These are phyloP conservation scores for Limnodromus scolopaceus DNA, from an alignment of 2,797 vertebrate genomes.

Conservation along the genomic window DNA sequence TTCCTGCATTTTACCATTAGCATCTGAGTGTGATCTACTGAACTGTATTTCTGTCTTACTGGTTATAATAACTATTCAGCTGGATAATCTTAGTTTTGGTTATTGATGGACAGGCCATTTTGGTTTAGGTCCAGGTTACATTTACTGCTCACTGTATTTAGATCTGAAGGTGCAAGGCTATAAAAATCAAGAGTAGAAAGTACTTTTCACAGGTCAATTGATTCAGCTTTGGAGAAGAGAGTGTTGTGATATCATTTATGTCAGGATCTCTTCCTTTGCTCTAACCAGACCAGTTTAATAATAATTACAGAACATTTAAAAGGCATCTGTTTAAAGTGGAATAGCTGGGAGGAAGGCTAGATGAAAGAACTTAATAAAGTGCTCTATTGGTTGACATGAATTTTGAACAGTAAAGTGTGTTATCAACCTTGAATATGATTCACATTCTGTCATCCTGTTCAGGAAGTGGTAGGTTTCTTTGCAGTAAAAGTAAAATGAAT, in stretches of 20 bases:
- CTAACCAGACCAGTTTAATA: background rate
- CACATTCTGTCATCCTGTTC: background rate
- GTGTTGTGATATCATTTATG: background rate
- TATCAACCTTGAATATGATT: background rate
- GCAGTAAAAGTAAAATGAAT: background rate
- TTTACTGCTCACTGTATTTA: background rate
- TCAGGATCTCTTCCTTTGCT: background rate
- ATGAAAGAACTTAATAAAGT: background rate
- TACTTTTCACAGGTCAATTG: constrained; percentile 15
- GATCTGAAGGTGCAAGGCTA: background rate
- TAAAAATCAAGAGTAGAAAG: background rate
- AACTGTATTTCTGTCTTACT: background rate
- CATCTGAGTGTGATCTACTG: background rate
- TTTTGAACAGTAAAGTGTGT: background rate
- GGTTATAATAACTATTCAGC: background rate
- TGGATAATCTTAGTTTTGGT: background rate
- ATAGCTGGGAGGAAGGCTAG: background rate
- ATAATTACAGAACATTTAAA: constrained; percentile 6
- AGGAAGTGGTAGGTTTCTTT: background rate
- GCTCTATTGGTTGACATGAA: background rate
- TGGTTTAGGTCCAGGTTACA: background rate
- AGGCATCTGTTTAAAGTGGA: background rate
- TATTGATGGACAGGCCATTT: background rate
- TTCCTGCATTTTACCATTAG: rapidly evolving
- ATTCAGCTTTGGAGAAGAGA: background rate